phyloP scores from a whole-genome alignment of 2,797 vertebrate species.

The Rhinogobio ventralis region DNA sequence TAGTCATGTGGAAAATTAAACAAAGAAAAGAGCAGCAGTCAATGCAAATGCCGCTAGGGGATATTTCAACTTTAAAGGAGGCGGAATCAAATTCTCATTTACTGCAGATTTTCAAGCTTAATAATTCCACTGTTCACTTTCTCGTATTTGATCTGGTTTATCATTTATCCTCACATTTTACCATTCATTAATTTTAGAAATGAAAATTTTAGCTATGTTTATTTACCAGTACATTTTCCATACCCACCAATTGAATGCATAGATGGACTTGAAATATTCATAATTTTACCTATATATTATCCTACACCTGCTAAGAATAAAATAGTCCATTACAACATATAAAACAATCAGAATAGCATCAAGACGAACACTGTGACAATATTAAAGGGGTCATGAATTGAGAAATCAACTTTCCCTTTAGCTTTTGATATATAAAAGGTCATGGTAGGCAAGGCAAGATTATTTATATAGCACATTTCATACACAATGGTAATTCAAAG shows the following conservation, averaged over 20 bases:
- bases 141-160: neutral
- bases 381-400: too few species aligned
- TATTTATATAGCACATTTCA: too few species aligned
- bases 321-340: neutral
- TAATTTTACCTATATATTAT: too few species aligned
- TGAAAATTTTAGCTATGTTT: neutral
- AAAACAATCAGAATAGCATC: neutral
- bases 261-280: neutral
- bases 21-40: conserved; percentile 54
- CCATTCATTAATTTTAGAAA: neutral
- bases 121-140: conserved; percentile 17
- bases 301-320: neutral
- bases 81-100: conserved; percentile 58
- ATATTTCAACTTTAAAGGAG: conserved; percentile 43
- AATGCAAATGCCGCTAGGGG: conserved; percentile 48
- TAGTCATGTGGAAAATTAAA: conserved; percentile 69
- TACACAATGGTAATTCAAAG: too few species aligned
- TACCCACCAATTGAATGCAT: neutral
- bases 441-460: too few species aligned
- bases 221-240: too few species aligned
- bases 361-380: neutral
- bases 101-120: conserved; percentile 46
- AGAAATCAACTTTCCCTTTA: too few species aligned
- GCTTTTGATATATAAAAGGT: too few species aligned
- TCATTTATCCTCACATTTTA: neutral